Evolutionary conservation across 1,140 invertebrate genomes (phyloP), one percentile per base, ranked within the genome.

Genomic region (Drosophila parvula): DNA sequence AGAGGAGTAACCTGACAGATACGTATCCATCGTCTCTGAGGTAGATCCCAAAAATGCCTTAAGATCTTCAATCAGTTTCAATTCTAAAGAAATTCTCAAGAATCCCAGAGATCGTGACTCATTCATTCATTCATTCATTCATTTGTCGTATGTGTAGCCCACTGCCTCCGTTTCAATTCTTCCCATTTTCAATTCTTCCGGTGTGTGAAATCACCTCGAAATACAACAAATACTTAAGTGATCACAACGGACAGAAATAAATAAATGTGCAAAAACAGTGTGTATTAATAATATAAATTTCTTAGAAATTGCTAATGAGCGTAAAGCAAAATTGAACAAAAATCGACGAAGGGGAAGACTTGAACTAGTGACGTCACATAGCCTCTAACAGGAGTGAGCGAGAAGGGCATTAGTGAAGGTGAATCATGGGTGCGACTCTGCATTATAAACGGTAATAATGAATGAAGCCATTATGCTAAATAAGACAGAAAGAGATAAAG

Each of bases 281-380:
- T 56, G 43, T 64, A 73, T 89, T 86, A 83, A 60, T 86, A 89
- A 89, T 89, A 65, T 47, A 16, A 78, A 80, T 83, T 86, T 86
- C 83, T 80, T 32, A 62, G 83, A 86, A 86, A 70, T 79, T 43
- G 36, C 18, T 57, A 69, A 60, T 28, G 50, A 63, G 41, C 40
- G 4, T 61, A 38, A 41, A 57, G 16, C 12, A n/a, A 7, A 48
- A 28, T 30, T 12, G 43, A 2, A 45, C 22, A 36, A 44, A 32
- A 50, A 44, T 63, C 45, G 38, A 8, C 32, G 44, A 34, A 27
- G 41, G 36, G 30, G 12, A 62, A 64, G 16, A 55, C 51, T 71
- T 65, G 74, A 64, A 28, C 43, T 65, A 70, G 50, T 79, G 76
- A 77, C 82, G 79, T 76, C 82, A 81, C 78, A 48, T 36, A 28